phyloP scores from a whole-genome alignment of 2,888 invertebrate species.

The Pammene aurita region DNA sequence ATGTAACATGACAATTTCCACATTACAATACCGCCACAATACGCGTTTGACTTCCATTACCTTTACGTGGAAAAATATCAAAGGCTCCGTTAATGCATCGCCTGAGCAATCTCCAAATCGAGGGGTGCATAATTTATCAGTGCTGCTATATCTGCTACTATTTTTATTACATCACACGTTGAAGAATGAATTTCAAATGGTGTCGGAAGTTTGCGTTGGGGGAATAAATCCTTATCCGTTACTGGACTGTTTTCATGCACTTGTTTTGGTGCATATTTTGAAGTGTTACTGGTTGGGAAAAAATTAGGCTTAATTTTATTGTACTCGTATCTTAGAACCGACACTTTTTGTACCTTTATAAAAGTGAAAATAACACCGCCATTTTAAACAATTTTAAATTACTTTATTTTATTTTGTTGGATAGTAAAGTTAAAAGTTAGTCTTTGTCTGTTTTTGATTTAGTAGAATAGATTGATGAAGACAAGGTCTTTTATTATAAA shows the following conservation, averaged over 20 bases:
- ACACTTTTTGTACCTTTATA: too few relatives aligned
- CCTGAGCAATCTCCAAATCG: conserved; percentile 73
- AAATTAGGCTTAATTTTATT: neutral
- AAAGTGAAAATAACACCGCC: too few relatives aligned
- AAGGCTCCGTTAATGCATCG: conserved; percentile 76
- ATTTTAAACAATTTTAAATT: too few relatives aligned
- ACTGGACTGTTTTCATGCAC: conserved; percentile 47
- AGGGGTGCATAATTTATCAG: conserved; percentile 81
- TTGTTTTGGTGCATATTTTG: conserved; percentile 29
- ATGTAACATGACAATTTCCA: conserved; percentile 35
- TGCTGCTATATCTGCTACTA: conserved; percentile 71
- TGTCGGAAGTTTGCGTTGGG: conserved; percentile 79
- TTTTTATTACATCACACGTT: conserved; percentile 82
- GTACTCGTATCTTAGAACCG: neutral
- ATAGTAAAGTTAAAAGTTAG: too few relatives aligned
- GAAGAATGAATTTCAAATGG: conserved; percentile 84
- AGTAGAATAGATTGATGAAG: too few relatives aligned
- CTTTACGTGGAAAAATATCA: conserved; percentile 69
- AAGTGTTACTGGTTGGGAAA: neutral
- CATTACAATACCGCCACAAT: conserved; percentile 51
- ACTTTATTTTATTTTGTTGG: too few relatives aligned
- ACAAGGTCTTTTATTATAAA: too few relatives aligned
- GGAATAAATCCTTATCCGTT: conserved; percentile 67
- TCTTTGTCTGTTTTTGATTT: too few relatives aligned
- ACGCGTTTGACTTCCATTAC: conserved; percentile 72